Conservation (phyloP, 2,113 vertebrate species). For the Caracal caracal region DNA sequence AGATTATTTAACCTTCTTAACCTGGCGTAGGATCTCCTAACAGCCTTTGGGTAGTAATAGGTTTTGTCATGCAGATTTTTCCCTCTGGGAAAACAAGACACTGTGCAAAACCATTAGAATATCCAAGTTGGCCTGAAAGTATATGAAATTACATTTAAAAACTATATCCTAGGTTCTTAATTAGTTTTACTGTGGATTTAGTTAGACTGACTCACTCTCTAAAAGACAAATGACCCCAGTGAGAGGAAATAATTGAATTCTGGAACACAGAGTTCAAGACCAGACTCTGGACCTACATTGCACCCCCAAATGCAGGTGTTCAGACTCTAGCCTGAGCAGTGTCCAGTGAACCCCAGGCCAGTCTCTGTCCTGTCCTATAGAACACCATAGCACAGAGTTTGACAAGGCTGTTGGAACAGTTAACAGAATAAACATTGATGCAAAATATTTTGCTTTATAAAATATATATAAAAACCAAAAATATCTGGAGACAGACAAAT, state of each 20-base stretch:
- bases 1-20: not conserved
- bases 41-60: not conserved
- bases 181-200: constrained; percentile 25
- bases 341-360: not conserved
- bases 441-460: not conserved
- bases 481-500: not conserved
- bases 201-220: not conserved
- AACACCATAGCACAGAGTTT: not conserved
- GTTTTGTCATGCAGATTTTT: not conserved
- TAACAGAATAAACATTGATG: not conserved
- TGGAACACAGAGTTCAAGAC: not conserved
- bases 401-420: not conserved
- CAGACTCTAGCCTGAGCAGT: not conserved
- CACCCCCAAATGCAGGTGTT: not conserved
- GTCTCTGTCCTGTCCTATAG: not conserved
- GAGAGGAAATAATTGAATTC: constrained; percentile 8
- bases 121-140: not conserved
- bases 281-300: not conserved
- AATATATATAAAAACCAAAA: constrained; percentile 36
- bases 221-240: not conserved
- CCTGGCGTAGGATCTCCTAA: not conserved
- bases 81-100: not conserved
- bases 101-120: not conserved
- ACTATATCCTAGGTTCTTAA: not conserved
- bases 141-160: constrained; percentile 48